Percentiles rank a stretch among this genome's conserved stretches.
Conservation (phyloP, 2,888 invertebrate species). For the Patella pellucida region DNA sequence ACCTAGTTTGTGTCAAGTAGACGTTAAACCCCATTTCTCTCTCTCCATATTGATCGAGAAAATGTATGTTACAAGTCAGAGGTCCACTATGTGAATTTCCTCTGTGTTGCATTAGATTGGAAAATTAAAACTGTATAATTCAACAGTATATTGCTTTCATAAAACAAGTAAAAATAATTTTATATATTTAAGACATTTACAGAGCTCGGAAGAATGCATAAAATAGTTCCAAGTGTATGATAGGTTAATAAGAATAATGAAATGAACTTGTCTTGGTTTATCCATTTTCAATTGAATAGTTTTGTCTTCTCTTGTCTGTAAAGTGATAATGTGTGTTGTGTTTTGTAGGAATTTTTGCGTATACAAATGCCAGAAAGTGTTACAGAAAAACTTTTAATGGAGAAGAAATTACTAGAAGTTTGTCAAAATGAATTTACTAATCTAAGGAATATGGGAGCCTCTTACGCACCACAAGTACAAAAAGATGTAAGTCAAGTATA, state of each 20-base stretch:
- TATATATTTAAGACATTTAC: no score
- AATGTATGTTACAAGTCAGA: no score
- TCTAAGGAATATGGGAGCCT: constrained; percentile 57
- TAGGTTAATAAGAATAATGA: neutral
- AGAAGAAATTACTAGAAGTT: constrained; percentile 64
- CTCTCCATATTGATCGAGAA: no score
- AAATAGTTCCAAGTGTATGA: neutral
- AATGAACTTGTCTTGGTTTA: neutral
- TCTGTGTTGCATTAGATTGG: no score
- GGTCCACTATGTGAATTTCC: no score
- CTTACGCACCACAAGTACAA: constrained; percentile 63
- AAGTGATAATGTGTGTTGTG: neutral
- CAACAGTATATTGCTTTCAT: no score
- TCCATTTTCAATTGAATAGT: neutral
- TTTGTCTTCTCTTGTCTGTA: neutral
- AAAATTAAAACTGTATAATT: no score
- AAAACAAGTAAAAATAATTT: no score
- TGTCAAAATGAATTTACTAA: constrained; percentile 61
- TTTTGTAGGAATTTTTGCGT: constrained; percentile 60
- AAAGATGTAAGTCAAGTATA: constrained; percentile 61
- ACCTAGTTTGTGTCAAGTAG: no score
- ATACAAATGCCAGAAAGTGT: constrained; percentile 60
- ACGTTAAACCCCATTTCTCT: no score
- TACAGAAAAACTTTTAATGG: constrained; percentile 58
- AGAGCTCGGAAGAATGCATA: no score